Conservation (phyloP, 2,113 vertebrate genomes). For the Rynchops niger region DNA sequence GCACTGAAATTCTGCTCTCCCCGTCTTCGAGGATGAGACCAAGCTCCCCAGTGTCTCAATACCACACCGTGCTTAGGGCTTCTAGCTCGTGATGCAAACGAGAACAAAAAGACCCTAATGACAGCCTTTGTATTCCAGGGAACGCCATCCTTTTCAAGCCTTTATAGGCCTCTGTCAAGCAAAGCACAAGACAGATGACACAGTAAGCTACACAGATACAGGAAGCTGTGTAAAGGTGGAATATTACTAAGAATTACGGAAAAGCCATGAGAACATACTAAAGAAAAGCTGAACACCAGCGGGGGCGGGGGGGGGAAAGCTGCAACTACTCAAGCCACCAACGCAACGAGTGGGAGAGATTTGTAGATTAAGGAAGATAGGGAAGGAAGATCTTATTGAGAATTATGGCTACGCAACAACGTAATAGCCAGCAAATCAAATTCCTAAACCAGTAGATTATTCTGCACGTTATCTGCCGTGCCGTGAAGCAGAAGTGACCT, state of each 20-base stretch:
- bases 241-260: not conserved
- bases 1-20: not conserved
- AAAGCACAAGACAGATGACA: not conserved
- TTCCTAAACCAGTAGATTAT: not conserved
- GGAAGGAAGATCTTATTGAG: not conserved
- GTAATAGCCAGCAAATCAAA: slow-evolving; percentile 2
- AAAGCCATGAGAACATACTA: not conserved
- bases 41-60: not conserved
- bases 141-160: not conserved
- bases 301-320: no score
- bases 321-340: not conserved
- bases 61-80: not conserved
- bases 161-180: not conserved
- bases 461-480: not conserved
- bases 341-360: not conserved
- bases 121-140: not conserved
- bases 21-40: not conserved
- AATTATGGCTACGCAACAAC: not conserved
- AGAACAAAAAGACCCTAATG: not conserved
- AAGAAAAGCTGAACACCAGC: not conserved
- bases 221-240: not conserved
- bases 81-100: not conserved
- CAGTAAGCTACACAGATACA: not conserved
- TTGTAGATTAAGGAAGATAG: not conserved
- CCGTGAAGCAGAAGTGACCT: not conserved